phyloP scores from a whole-genome alignment of 2,888 invertebrate species.

The Endomychus coccineus region DNA sequence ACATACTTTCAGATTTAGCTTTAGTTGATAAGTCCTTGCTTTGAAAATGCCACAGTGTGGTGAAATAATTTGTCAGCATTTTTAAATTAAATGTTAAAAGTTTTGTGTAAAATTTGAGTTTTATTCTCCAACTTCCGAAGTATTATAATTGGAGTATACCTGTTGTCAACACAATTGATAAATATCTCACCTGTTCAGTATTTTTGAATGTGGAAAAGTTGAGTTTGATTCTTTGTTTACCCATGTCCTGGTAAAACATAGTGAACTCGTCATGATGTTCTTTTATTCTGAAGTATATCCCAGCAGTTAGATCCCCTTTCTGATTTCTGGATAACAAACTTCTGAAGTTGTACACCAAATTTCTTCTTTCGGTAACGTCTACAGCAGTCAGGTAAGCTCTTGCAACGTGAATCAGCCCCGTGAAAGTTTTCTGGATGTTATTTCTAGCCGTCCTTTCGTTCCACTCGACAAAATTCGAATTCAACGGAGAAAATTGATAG shows the following conservation, averaged over 20 bases:
- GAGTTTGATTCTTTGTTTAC: slow-evolving; percentile 65
- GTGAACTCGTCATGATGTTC: slow-evolving; percentile 57
- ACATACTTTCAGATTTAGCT: no score
- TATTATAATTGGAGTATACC: no score
- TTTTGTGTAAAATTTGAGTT: no score
- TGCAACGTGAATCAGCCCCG: slow-evolving; percentile 71
- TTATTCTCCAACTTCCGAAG: no score
- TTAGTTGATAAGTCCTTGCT: no score
- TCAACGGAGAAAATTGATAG: slow-evolving; percentile 63
- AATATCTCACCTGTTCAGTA: slow-evolving; percentile 1
- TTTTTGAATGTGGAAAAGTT: slow-evolving; percentile 52
- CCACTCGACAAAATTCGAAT: slow-evolving; percentile 78
- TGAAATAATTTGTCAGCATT: no score
- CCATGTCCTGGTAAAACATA: slow-evolving; percentile 66
- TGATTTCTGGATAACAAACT: slow-evolving; percentile 75
- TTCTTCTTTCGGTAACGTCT: slow-evolving; percentile 81
- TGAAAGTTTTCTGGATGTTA: slow-evolving; percentile 47
- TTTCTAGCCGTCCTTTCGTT: slow-evolving; percentile 68
- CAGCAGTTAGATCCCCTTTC: slow-evolving; percentile 76
- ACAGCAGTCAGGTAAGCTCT: slow-evolving; percentile 73
- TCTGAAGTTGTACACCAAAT: slow-evolving; percentile 77
- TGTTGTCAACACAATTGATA: background rate
- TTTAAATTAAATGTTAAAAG: no score
- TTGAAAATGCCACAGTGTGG: no score
- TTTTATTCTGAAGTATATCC: slow-evolving; percentile 76